Evolutionary conservation across 1,140 invertebrate species (phyloP).

Genomic region (Drosophila kanapiae): DNA sequence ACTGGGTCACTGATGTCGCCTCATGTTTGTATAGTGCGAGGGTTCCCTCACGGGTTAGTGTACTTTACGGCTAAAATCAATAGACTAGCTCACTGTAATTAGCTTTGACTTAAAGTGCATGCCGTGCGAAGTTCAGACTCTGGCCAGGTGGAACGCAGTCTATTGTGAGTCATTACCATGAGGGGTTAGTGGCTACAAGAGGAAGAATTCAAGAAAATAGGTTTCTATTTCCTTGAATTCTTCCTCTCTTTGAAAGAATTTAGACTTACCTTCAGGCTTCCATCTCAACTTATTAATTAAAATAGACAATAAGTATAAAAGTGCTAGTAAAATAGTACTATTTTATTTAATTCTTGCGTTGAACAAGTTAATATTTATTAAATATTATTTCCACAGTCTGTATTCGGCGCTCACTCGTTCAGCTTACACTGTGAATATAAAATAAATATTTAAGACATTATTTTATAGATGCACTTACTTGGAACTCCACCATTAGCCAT

Average conservation of each 20-base stretch:
- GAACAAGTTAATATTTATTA: neutral
- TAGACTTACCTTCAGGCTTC: neutral
- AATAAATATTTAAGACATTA: neutral
- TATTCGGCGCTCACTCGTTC: no score
- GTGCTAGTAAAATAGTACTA: neutral
- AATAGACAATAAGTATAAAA: neutral
- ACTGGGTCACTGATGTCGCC: conserved; percentile 62
- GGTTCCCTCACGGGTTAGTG: conserved; percentile 64
- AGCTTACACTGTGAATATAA: neutral
- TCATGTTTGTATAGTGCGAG: conserved; percentile 37
- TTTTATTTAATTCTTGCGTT: neutral
- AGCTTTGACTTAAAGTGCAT: conserved; percentile 60
- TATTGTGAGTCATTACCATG: conserved; percentile 36
- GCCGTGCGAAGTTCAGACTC: conserved; percentile 52
- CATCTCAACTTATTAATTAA: no score
- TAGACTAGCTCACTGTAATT: conserved; percentile 64
- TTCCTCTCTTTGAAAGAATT: no score
- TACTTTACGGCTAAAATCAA: conserved; percentile 65
- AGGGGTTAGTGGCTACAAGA: neutral
- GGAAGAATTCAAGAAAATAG: neutral
- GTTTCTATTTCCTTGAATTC: no score
- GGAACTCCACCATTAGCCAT: neutral
- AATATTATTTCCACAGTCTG: neutral
- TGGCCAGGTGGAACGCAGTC: neutral
- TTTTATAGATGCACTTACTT: neutral